Evolutionary conservation across 53 echinoderm and acorn worm genomes (phyloP).

Genomic region (Stichopus horrens): DNA sequence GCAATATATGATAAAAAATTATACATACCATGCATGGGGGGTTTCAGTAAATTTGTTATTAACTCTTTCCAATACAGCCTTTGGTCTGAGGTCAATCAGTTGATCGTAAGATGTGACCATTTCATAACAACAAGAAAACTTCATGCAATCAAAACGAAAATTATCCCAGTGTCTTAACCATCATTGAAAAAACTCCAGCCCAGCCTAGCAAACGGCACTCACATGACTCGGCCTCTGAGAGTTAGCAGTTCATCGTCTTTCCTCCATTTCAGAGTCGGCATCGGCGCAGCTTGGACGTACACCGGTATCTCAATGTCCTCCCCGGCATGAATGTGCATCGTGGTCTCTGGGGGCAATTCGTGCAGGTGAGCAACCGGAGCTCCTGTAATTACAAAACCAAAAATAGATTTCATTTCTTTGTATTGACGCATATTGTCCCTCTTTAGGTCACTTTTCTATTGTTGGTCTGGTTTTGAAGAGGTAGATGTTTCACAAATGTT

Average conservation of each 20-base stretch:
- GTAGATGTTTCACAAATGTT: too few species aligned
- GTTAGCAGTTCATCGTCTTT: constrained; percentile 61
- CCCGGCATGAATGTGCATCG: constrained; percentile 51
- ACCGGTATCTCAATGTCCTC: constrained; percentile 70
- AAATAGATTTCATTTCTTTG: background rate
- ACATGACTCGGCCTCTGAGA: constrained; percentile 80
- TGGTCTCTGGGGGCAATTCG: constrained; percentile 22
- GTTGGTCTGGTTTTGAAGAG: too few species aligned
- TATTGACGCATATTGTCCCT: too few species aligned
- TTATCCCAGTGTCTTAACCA: background rate
- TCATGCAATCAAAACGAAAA: too few species aligned
- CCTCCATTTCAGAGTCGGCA: constrained; percentile 75
- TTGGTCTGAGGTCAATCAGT: too few species aligned
- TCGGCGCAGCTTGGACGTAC: constrained; percentile 79
- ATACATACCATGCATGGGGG: too few species aligned
- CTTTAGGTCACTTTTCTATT: too few species aligned
- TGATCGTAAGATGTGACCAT: too few species aligned
- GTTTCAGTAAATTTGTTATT: too few species aligned
- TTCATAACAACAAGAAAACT: too few species aligned
- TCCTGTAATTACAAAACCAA: background rate
- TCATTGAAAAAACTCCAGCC: background rate
- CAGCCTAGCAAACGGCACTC: background rate
- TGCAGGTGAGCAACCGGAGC: constrained; percentile 24
- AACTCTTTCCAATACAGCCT: too few species aligned
- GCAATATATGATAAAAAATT: too few species aligned